Evolutionary conservation across 2,113 vertebrate species (phyloP).

Genomic region (Galemys pyrenaicus): DNA sequence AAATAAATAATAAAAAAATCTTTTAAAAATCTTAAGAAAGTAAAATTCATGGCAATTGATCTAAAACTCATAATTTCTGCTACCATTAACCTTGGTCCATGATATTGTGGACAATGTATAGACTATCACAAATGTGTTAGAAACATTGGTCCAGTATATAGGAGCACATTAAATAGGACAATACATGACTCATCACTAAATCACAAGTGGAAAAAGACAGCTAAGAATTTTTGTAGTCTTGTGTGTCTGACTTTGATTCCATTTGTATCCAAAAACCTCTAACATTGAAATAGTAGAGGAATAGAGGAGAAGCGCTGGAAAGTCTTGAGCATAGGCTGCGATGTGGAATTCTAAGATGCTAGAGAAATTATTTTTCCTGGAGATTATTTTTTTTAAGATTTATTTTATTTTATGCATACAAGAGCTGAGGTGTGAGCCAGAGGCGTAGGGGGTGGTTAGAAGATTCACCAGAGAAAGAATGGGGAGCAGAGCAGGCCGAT

Average conservation of each 20-base stretch:
- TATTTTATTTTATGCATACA: too few relatives aligned
- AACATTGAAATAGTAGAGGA: not conserved
- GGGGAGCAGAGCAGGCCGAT: too few relatives aligned
- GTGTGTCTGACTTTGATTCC: not conserved
- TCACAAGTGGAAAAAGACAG: not conserved
- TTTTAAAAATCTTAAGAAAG: too few relatives aligned
- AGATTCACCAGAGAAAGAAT: too few relatives aligned
- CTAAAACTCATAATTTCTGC: not conserved
- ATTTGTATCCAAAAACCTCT: not conserved
- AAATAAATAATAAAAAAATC: too few relatives aligned
- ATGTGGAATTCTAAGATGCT: not conserved
- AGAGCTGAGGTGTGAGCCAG: too few relatives aligned
- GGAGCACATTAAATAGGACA: not conserved
- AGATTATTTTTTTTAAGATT: too few relatives aligned
- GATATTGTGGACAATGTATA: not conserved
- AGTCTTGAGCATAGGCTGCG: not conserved
- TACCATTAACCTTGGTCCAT: not conserved
- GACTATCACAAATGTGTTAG: not conserved
- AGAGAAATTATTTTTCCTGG: not conserved
- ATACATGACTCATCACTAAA: not conserved
- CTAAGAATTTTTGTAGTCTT: not conserved
- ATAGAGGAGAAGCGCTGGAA: fast-evolving
- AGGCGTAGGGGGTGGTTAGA: too few relatives aligned
- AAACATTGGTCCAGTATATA: not conserved
- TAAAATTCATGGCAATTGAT: not conserved